Evolutionary conservation across 2,113 vertebrate species (phyloP), one percentile per base, ranked within the genome.

Genomic region (Anoplopoma fimbria): DNA sequence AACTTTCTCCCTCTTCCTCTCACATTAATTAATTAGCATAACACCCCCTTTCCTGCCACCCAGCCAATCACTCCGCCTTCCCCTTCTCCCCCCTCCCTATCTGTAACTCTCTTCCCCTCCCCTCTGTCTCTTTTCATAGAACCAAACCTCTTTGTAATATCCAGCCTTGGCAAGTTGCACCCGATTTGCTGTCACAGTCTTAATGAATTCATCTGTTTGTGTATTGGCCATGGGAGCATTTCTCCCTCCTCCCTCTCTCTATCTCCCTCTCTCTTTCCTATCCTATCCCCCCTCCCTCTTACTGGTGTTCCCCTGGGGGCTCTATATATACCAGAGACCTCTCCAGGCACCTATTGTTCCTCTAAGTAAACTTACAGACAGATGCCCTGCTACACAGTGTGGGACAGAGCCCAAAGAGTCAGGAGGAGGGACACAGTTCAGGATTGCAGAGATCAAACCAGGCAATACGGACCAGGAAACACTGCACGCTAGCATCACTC

Each of bases 131-230:
- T 91, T 91, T 91, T 93, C 91, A 93, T 77, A 93, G 87, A 92
- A 94, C 90, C 94, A 93, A 94, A 94, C 91, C 90, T 90, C 92
- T 94, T 93, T 94, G 88, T 93, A 58, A 91, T 93, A 91, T 92
- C 88, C 93, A 93, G 94, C 92, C 90, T 95, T 95, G 95, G 95
- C 94, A 95, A 94, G 93, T 95, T 93, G 92, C 80, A 13, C 93
- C 90, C 87, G 82, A 94, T 95, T 95, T 94, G 95, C 94, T 95
- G 93, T 94, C 92, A 93, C 90, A 91, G 91, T 94, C 91, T 96
- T 97, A 97, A 97, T 97, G 95, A 97, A 97, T 96, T 96, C 94
- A 95, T 92, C 95, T 96, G 96, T 96, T 96, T 97, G 96, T 96
- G 95, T 90, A 93, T 96, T 96, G 95, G 95, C 93, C 95, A 96